Evolutionary conservation across 2,113 vertebrate genomes (phyloP).

Genomic region (Laterallus jamaicensis): DNA sequence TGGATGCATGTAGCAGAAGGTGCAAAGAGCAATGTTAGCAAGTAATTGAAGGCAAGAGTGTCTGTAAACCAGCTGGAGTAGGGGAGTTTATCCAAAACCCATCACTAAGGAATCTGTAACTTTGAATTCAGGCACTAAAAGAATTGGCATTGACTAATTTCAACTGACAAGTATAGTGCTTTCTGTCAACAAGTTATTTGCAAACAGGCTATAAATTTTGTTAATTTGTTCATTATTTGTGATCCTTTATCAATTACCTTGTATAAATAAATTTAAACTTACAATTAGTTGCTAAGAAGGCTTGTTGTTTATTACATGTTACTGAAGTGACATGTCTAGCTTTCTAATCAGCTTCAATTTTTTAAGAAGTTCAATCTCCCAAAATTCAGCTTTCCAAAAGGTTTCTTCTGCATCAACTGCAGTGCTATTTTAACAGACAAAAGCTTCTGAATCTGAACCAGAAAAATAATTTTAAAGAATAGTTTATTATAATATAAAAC

Average conservation of each 20-base stretch:
- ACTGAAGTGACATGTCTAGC: neutral
- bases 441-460: neutral
- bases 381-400: neutral
- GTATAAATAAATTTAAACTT: constrained; percentile 35
- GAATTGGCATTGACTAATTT: constrained; percentile 14
- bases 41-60: neutral
- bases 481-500: neutral
- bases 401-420: neutral
- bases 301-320: neutral
- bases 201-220: constrained; percentile 46
- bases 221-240: constrained; percentile 56
- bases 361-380: neutral
- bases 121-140: neutral
- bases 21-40: neutral
- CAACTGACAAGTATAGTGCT: constrained; percentile 6
- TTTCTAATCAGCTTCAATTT: neutral
- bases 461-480: neutral
- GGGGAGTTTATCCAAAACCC: neutral
- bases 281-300: constrained; percentile 5
- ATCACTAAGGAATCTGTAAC: neutral
- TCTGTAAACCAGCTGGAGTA: neutral
- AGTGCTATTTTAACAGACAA: neutral
- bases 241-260: constrained; percentile 19
- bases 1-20: neutral
- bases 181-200: constrained; percentile 42